Evolutionary conservation across 1,140 invertebrate genomes (phyloP).

Genomic region (Zaprionus gabonicus): DNA sequence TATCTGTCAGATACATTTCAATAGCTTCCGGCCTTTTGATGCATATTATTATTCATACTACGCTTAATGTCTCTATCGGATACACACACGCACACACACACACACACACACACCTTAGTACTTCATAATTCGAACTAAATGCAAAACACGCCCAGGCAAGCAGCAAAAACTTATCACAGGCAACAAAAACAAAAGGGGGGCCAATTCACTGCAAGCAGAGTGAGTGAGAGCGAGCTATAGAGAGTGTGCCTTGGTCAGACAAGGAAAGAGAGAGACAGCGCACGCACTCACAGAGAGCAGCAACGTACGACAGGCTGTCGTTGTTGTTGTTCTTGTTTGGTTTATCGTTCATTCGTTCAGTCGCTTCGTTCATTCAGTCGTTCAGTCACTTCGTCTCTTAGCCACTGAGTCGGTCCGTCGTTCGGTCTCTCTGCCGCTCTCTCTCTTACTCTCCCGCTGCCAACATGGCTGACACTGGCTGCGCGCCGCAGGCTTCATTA

Average conservation of each 20-base stretch:
- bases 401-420: constrained; percentile 1
- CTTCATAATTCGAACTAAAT: constrained; percentile 54
- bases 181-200: constrained; percentile 17
- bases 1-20: constrained; percentile 33
- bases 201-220: constrained; percentile 17
- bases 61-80: constrained; percentile 38
- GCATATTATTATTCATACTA: constrained; percentile 8
- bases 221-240: background rate
- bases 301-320: constrained; percentile 5
- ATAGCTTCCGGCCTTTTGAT: constrained; percentile 17
- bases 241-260: background rate
- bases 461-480: constrained; percentile 52
- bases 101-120: constrained; percentile 15
- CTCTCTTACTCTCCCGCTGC: constrained; percentile 23
- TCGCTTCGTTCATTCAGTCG: constrained; percentile 29
- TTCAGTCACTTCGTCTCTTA: constrained; percentile 11
- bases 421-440: constrained; percentile 15
- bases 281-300: constrained; percentile 22
- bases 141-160: constrained; percentile 53
- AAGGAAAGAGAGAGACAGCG: background rate
- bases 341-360: constrained; percentile 29
- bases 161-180: constrained; percentile 19
- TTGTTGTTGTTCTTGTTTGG: constrained; percentile 15
- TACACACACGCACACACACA: constrained; percentile 19
- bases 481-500: constrained; percentile 59